phyloP scores from a whole-genome alignment of 2,797 vertebrate genomes.

The Microctenopoma lineatum region DNA sequence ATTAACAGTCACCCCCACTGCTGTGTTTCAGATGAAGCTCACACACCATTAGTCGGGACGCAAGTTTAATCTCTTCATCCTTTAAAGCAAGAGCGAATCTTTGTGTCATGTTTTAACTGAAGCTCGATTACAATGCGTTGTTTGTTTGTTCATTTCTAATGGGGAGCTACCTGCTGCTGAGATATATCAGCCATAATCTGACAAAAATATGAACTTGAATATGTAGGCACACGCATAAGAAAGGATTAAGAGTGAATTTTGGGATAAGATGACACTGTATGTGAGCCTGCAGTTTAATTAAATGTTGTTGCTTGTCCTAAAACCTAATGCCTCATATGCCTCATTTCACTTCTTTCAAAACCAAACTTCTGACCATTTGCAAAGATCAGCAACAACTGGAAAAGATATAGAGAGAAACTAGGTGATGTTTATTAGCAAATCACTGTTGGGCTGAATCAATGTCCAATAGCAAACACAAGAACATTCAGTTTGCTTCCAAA shows the following conservation, averaged over 20 bases:
- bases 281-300: background rate
- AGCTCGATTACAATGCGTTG: slow-evolving; percentile 81
- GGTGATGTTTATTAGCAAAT: too few species aligned
- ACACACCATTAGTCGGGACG: slow-evolving; percentile 80
- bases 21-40: slow-evolving; percentile 78
- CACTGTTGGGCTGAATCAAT: too few species aligned
- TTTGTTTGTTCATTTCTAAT: slow-evolving; percentile 81
- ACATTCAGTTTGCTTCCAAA: too few species aligned
- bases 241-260: slow-evolving; percentile 25
- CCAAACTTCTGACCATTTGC: background rate
- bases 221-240: slow-evolving; percentile 11
- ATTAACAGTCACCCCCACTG: slow-evolving; percentile 48
- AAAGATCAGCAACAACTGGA: background rate
- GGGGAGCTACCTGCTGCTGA: slow-evolving; percentile 64
- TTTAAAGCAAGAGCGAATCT: slow-evolving; percentile 72
- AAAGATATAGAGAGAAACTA: too few species aligned
- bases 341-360: background rate
- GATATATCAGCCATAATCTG: slow-evolving; percentile 78
- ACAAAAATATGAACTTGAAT: slow-evolving; percentile 47
- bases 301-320: background rate
- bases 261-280: background rate
- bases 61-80: slow-evolving; percentile 31
- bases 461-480: too few species aligned
- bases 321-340: background rate
- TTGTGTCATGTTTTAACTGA: slow-evolving; percentile 79